Conservation (phyloP, 1,140 invertebrate genomes). For the Cydia pomonella region DNA sequence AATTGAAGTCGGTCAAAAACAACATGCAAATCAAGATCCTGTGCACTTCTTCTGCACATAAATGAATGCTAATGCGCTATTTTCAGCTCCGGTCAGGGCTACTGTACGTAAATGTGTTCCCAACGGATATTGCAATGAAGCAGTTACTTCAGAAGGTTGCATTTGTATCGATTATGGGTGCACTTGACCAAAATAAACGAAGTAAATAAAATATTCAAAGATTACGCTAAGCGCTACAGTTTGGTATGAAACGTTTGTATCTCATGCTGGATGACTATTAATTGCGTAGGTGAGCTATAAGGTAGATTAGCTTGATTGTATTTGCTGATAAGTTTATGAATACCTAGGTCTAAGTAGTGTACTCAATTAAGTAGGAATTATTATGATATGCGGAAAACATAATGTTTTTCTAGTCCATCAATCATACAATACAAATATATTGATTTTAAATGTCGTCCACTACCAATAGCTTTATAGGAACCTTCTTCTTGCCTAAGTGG, state of each 20-base stretch:
- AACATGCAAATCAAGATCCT: conserved; percentile 16
- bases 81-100: conserved; percentile 19
- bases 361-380: neutral
- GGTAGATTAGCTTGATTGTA: conserved; percentile 5
- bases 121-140: neutral
- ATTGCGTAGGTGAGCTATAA: neutral
- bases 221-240: neutral
- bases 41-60: conserved; percentile 32
- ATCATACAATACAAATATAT: no score
- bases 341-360: neutral
- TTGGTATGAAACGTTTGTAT: no score
- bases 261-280: neutral
- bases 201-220: neutral
- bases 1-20: no score
- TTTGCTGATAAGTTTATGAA: neutral
- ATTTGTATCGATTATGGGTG: neutral
- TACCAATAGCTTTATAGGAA: no score
- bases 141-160: neutral
- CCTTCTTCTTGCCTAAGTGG: no score
- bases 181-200: neutral
- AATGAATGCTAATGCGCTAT: conserved; percentile 28
- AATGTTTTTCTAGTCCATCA: no score
- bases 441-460: no score
- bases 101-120: conserved; percentile 2
- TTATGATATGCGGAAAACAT: no score